phyloP scores from a whole-genome alignment of 2,888 invertebrate species.

The Tenthredo mesomela region DNA sequence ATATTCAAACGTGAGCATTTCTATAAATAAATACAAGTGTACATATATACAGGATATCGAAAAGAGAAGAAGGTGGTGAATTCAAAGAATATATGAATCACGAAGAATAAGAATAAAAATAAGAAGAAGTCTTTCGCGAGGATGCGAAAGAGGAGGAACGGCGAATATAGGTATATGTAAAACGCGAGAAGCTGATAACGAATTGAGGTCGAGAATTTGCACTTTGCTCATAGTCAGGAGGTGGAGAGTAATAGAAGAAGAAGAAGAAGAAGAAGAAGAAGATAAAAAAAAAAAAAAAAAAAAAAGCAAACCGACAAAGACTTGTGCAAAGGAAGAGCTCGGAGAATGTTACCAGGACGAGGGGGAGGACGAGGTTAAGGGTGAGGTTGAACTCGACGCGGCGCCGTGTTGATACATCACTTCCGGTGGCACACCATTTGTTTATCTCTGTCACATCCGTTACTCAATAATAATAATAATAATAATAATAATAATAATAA shows the following conservation, averaged over 20 bases:
- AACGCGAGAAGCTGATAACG: neutral
- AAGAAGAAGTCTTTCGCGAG: neutral
- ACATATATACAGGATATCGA: too few species aligned
- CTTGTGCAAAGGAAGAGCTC: neutral
- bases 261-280: neutral
- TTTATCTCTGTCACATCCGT: slow-evolving; percentile 20
- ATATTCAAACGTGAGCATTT: too few species aligned
- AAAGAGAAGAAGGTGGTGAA: neutral
- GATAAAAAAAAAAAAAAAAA: neutral
- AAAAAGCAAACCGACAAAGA: neutral
- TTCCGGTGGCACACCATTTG: slow-evolving; percentile 22
- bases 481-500: neutral
- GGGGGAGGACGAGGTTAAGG: slow-evolving; percentile 2
- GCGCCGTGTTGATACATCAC: slow-evolving; percentile 35
- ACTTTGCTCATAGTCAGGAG: slow-evolving; percentile 4
- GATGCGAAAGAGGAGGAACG: neutral
- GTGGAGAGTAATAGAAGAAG: neutral
- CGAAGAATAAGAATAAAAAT: neutral
- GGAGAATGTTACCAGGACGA: neutral
- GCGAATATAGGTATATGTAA: neutral
- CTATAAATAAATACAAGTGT: too few species aligned
- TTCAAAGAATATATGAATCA: neutral
- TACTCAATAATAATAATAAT: neutral
- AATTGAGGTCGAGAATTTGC: slow-evolving; percentile 43
- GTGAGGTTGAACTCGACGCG: neutral